These are phyloP conservation scores for Crotalus tigris DNA, from an alignment of 2,113 vertebrate genomes.

Conservation along the genomic window DNA sequence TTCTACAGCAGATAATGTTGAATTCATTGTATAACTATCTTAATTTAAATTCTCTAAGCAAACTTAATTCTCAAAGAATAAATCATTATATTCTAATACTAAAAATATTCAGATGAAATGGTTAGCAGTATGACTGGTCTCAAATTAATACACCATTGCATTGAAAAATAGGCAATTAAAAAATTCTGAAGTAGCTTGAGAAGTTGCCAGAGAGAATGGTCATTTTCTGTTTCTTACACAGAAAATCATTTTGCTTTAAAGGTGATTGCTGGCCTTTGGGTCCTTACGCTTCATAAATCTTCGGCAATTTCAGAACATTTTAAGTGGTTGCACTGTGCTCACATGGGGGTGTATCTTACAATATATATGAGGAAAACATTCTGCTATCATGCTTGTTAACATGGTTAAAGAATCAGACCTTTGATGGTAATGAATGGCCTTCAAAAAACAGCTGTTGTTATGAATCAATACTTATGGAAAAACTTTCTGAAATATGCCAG, in stretches of 20 bases:
- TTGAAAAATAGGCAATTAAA: slow-evolving; percentile 24
- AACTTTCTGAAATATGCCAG: background rate
- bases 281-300: background rate
- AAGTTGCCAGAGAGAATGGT: background rate
- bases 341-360: background rate
- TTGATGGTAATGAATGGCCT: background rate
- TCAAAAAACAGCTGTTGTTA: background rate
- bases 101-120: slow-evolving; percentile 59
- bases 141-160: slow-evolving; percentile 42
- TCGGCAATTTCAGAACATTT: background rate
- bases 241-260: background rate
- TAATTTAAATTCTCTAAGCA: slow-evolving; percentile 68
- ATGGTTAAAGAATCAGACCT: background rate
- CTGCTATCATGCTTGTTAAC: background rate
- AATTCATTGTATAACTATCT: slow-evolving; percentile 64
- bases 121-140: slow-evolving; percentile 48
- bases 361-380: background rate
- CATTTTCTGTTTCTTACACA: background rate
- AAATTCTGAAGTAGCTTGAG: background rate
- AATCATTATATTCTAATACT: slow-evolving; percentile 64
- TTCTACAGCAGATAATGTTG: slow-evolving; percentile 63
- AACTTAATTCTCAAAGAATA: slow-evolving; percentile 55
- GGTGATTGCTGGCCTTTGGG: background rate
- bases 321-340: background rate
- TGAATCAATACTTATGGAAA: background rate